Conservation (phyloP, 2,888 invertebrate genomes). For the Synergus japonicus region DNA sequence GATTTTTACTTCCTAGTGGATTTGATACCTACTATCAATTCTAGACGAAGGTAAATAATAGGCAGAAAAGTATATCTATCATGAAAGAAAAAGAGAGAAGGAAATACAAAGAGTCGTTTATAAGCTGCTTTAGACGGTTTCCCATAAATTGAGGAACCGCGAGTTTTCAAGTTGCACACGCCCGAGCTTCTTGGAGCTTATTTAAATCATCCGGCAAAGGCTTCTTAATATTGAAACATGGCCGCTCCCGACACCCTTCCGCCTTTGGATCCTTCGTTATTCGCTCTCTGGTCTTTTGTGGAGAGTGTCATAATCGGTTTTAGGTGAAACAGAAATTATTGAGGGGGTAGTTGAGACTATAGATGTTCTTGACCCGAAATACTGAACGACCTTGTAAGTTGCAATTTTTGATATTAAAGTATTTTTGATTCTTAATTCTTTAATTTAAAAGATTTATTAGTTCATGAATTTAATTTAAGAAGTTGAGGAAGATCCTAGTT, state of each 20-base stretch:
- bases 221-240: conserved; percentile 69
- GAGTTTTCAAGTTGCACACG: conserved; percentile 61
- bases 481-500: too few species aligned
- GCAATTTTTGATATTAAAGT: too few species aligned
- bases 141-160: conserved; percentile 70
- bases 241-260: conserved; percentile 47
- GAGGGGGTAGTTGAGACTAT: too few species aligned
- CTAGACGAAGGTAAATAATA: background rate
- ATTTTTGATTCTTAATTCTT: too few species aligned
- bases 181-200: conserved; percentile 63
- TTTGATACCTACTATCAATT: background rate
- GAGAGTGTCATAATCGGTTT: conserved; percentile 2
- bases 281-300: background rate
- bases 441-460: too few species aligned
- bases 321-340: conserved; percentile 16
- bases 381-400: too few species aligned
- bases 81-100: conserved; percentile 54
- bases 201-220: conserved; percentile 69
- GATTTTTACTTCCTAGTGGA: background rate
- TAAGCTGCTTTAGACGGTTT: conserved; percentile 65
- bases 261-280: conserved; percentile 14
- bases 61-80: conserved; percentile 47
- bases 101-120: conserved; percentile 50
- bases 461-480: too few species aligned
- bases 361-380: too few species aligned